Conservation (phyloP, 53 echinoderm and acorn worm genomes). For the Holothuria scabra region DNA sequence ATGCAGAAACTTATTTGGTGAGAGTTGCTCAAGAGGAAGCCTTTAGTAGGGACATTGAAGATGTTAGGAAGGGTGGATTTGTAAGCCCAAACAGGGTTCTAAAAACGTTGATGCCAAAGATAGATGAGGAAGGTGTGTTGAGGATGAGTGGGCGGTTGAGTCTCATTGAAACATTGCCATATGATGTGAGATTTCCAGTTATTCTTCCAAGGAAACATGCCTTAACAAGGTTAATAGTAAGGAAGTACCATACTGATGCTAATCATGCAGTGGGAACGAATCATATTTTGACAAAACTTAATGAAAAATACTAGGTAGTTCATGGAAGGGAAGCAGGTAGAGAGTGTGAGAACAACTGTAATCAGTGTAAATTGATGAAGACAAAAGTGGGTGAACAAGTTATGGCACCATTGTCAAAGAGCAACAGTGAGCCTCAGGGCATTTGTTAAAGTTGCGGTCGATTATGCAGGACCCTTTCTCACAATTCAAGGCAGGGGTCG, state of each 20-base stretch:
- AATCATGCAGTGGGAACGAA: conserved; percentile 31
- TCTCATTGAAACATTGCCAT: conserved; percentile 40
- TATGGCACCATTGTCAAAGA: no score
- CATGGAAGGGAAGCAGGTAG: conserved; percentile 12
- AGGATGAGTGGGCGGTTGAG: conserved; percentile 49
- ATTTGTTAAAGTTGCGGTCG: no score
- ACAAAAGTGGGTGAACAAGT: neutral
- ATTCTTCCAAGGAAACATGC: conserved; percentile 38
- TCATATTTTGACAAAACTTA: conserved; percentile 21
- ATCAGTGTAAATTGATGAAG: conserved; percentile 18
- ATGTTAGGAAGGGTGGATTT: conserved; percentile 5
- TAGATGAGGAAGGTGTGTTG: conserved; percentile 34
- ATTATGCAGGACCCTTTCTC: neutral
- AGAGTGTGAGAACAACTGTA: conserved; percentile 42
- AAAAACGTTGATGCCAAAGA: conserved; percentile 11
- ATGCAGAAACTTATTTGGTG: conserved; percentile 28
- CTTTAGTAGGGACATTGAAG: conserved; percentile 24
- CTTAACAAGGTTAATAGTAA: conserved; percentile 28
- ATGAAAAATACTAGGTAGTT: conserved; percentile 32
- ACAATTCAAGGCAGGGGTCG: conserved; percentile 28
- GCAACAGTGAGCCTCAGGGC: no score
- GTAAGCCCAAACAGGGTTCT: conserved; percentile 9
- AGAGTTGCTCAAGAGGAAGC: neutral
- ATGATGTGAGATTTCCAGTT: conserved; percentile 27
- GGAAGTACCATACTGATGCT: conserved; percentile 30